Evolutionary conservation across 2,113 vertebrate genomes (phyloP).

Genomic region (Psilopsiagon aurifrons): DNA sequence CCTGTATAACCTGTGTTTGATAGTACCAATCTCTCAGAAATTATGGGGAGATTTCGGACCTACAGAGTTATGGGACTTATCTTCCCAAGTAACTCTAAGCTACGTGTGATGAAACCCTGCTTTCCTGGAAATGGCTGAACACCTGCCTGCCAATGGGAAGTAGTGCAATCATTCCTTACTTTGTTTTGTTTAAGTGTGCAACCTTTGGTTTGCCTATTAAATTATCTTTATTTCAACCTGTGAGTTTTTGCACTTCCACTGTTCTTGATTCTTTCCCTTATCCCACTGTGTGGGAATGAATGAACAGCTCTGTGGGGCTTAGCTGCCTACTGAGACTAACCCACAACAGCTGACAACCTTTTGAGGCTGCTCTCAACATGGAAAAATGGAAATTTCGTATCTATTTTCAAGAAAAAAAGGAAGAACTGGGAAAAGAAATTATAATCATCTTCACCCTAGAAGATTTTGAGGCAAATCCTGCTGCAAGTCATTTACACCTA

Average conservation of each 20-base stretch:
- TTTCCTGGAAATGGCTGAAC: not conserved
- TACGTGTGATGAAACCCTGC: not conserved
- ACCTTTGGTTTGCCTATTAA: not conserved
- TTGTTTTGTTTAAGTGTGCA: not conserved
- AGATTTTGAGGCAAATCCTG: slow-evolving; percentile 30
- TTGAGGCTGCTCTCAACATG: not conserved
- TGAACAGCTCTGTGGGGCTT: not conserved
- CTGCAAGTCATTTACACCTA: slow-evolving; percentile 51
- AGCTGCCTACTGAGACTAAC: not conserved
- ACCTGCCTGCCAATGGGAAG: not conserved
- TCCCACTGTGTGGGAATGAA: not conserved
- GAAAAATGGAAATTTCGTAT: slow-evolving; percentile 1
- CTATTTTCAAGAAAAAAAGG: not conserved
- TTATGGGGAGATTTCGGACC: not conserved
- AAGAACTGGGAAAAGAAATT: not conserved
- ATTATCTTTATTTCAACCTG: not conserved
- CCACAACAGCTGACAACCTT: not conserved
- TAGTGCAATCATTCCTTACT: not conserved
- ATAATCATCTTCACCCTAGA: not conserved
- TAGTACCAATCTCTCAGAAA: not conserved
- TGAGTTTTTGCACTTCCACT: rapidly evolving
- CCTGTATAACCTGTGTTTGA: not conserved
- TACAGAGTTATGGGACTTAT: rapidly evolving
- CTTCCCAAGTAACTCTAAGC: rapidly evolving
- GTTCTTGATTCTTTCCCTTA: not conserved